These are phyloP conservation scores for Parascotia fuliginaria DNA, from an alignment of 2,888 invertebrate species.

Conservation along the genomic window DNA sequence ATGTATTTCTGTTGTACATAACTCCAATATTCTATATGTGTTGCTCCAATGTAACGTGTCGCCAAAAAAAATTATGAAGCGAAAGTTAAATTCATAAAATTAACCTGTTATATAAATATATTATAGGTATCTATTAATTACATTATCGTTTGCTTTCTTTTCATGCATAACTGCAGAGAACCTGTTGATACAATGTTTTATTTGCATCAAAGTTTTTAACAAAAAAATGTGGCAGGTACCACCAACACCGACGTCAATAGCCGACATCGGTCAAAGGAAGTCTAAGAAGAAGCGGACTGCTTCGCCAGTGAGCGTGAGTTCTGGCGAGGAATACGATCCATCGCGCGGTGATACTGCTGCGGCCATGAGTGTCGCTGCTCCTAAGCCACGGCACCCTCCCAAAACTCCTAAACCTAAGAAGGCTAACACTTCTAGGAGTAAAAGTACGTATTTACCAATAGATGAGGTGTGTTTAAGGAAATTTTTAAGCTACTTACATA, in stretches of 20 bases:
- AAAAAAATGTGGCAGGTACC: constrained; percentile 42
- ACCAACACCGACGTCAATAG: constrained; percentile 69
- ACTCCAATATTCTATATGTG: neutral
- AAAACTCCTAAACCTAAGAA: constrained; percentile 59
- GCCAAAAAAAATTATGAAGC: too few relatives aligned
- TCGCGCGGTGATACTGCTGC: constrained; percentile 71
- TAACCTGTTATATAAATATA: neutral
- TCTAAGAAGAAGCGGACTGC: constrained; percentile 78
- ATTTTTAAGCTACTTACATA: too few relatives aligned
- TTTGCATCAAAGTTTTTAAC: neutral
- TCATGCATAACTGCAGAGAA: neutral
- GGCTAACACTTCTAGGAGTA: constrained; percentile 73
- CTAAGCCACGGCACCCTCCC: constrained; percentile 68
- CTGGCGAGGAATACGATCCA: constrained; percentile 82
- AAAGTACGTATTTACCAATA: constrained; percentile 21
- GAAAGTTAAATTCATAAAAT: too few relatives aligned
- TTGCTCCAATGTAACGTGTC: neutral
- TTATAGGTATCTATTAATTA: neutral
- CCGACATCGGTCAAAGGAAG: constrained; percentile 75
- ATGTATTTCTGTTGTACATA: neutral
- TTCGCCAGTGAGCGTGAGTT: constrained; percentile 77
- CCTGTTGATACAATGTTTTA: neutral
- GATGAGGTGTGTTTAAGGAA: too few relatives aligned
- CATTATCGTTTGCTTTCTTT: neutral
- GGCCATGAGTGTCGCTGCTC: constrained; percentile 74